A percentile compares a stretch with the other conserved stretches of the same genome.
phyloP scores from a whole-genome alignment of 2,797 vertebrate species.

The Labeo calbasu region DNA sequence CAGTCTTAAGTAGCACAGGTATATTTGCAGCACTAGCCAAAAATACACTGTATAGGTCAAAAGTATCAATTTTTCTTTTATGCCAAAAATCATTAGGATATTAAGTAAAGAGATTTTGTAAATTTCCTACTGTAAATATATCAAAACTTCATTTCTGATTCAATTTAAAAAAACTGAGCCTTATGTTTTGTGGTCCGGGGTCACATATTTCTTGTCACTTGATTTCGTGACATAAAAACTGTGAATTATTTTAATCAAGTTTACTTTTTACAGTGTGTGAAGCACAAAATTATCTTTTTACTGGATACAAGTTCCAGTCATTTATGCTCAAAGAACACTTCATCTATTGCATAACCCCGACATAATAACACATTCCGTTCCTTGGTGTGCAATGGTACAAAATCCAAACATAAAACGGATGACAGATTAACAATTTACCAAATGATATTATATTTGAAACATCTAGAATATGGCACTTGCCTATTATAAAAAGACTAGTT shows the following conservation, averaged over 20 bases:
- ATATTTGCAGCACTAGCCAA: too few species aligned
- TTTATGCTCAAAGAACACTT: not conserved
- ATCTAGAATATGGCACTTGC: too few species aligned
- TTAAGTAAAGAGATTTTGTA: too few species aligned
- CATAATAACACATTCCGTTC: not conserved
- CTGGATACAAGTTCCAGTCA: constrained; percentile 1
- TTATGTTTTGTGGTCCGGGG: too few species aligned
- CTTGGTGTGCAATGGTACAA: constrained; percentile 1
- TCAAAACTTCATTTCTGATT: too few species aligned
- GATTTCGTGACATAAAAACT: not conserved
- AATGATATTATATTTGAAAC: not conserved
- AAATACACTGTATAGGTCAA: too few species aligned
- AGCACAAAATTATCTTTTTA: not conserved
- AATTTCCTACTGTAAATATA: too few species aligned
- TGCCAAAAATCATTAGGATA: too few species aligned
- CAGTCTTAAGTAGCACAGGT: too few species aligned
- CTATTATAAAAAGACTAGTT: not conserved
- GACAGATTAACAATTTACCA: constrained; percentile 5
- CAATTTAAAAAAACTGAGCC: too few species aligned
- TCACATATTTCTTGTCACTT: not conserved
- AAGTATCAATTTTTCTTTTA: too few species aligned
- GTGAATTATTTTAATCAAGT: too few species aligned
- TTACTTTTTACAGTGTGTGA: not conserved
- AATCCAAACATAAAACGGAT: not conserved
- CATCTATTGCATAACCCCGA: not conserved